These are phyloP conservation scores for Pristionchus pacificus DNA, from an alignment of 1,140 invertebrate genomes.

Conservation along the genomic window DNA sequence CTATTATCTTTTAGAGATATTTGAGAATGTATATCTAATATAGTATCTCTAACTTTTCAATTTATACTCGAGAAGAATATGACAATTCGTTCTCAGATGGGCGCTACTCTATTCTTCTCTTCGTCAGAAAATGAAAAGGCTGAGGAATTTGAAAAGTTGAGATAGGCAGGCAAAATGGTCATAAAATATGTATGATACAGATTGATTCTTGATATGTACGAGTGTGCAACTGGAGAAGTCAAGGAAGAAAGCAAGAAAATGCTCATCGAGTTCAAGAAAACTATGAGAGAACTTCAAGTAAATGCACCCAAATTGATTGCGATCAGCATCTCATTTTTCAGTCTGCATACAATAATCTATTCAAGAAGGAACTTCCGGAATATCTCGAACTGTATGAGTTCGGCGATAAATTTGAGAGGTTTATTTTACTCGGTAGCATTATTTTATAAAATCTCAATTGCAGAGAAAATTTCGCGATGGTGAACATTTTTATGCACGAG, in stretches of 20 bases:
- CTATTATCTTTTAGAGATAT: no score
- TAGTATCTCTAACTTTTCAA: no score
- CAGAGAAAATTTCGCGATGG: conserved; percentile 56
- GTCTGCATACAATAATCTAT: conserved; percentile 33
- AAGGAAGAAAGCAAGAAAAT: conserved; percentile 46
- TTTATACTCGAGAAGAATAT: no score
- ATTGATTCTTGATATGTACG: conserved; percentile 46
- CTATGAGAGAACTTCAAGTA: conserved; percentile 36
- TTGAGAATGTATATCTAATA: no score
- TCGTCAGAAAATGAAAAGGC: conserved; percentile 28
- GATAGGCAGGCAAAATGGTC: background rate
- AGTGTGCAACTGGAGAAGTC: conserved; percentile 46
- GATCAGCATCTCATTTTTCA: background rate
- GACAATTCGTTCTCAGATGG: conserved; percentile 45
- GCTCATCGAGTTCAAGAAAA: conserved; percentile 46
- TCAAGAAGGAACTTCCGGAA: conserved; percentile 51
- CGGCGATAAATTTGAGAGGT: conserved; percentile 50
- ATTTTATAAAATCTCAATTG: conserved; percentile 14
- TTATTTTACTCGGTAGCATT: conserved; percentile 5
- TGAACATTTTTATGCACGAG: conserved; percentile 56
- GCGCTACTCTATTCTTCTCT: conserved; percentile 50
- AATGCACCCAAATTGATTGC: background rate
- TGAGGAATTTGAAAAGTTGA: conserved; percentile 31
- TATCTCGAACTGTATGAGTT: conserved; percentile 54
- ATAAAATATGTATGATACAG: background rate